Evolutionary conservation across 1,140 invertebrate genomes (phyloP), one percentile per base, ranked within the genome.

Genomic region (Planococcus citri): DNA sequence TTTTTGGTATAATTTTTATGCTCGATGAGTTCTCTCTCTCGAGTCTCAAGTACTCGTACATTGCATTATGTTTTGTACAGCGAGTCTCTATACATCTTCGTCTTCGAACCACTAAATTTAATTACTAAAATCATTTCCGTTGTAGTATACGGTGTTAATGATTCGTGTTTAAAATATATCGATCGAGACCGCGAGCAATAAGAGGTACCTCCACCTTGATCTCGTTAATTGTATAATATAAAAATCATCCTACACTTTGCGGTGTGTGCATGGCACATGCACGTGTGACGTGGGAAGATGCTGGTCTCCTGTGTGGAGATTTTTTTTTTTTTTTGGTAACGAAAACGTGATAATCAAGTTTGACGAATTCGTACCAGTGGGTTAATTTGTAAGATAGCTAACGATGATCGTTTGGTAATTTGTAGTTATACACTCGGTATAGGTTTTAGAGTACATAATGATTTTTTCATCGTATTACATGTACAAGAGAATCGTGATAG

Each of bases 41-140:
- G n/a, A n/a, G n/a, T n/a, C n/a, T n/a, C n/a, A n/a, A n/a, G n/a
- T n/a, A n/a, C n/a, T n/a, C n/a, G n/a, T n/a, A n/a, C n/a, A n/a
- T n/a, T n/a, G n/a, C n/a, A n/a, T n/a, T n/a, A n/a, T n/a, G n/a
- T n/a, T n/a, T n/a, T n/a, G n/a, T n/a, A n/a, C n/a, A n/a, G n/a
- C n/a, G n/a, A n/a, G n/a, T n/a, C n/a, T n/a, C n/a, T n/a, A n/a
- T 20, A 20, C 41, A 20, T 51, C 41, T 51, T 51, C 41, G n/a
- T n/a, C n/a, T n/a, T n/a, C n/a, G n/a, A 51, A 51, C 41, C 41
- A 51, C 41, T 17, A 51, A 51, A 51, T 51, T 51, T 51, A 51
- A 51, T 51, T 51, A 51, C 41, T 4, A 51, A 51, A 17, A 51
- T 33, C 41, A 51, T 51, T 51, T 51, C 41, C 41, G 41, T 51